A percentile compares a stretch with the other conserved stretches of the same genome.
Conservation (phyloP, 1,140 invertebrate genomes). For the Heterodera schachtii region DNA sequence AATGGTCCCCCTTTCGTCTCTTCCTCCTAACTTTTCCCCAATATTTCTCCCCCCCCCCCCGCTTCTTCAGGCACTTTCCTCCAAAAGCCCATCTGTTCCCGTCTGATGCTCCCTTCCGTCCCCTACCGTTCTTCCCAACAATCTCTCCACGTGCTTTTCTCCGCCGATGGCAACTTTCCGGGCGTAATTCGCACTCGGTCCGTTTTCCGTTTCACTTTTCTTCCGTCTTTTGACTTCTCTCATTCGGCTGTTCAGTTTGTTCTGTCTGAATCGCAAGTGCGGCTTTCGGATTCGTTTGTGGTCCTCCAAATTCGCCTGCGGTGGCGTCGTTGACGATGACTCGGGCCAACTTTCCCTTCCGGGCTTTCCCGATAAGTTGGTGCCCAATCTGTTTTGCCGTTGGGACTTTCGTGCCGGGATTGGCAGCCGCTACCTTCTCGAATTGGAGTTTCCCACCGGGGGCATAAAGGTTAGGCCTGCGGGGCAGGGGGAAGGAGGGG, state of each 20-base stretch:
- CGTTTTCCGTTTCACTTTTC: too few species aligned
- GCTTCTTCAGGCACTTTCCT: slow-evolving; percentile 34
- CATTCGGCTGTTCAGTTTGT: slow-evolving; percentile 13
- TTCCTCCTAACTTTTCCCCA: too few species aligned
- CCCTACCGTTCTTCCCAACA: slow-evolving; percentile 17
- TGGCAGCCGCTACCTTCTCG: slow-evolving; percentile 53
- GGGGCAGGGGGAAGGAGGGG: not conserved
- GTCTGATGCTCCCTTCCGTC: slow-evolving; percentile 21
- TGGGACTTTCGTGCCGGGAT: slow-evolving; percentile 58
- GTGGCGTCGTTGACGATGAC: slow-evolving; percentile 54
- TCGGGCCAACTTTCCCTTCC: slow-evolving; percentile 50
- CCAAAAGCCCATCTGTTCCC: slow-evolving; percentile 38
- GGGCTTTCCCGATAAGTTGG: slow-evolving; percentile 51
- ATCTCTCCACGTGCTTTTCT: slow-evolving; percentile 15
- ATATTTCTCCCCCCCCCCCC: too few species aligned
- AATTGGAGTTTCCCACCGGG: slow-evolving; percentile 50
- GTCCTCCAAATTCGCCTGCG: slow-evolving; percentile 48
- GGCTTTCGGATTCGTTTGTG: slow-evolving; percentile 53
- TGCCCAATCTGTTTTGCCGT: slow-evolving; percentile 46
- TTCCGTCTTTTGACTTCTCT: not conserved
- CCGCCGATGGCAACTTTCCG: slow-evolving; percentile 37
- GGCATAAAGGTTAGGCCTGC: slow-evolving; percentile 2
- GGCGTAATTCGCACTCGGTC: slow-evolving; percentile 18
- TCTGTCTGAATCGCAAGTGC: slow-evolving; percentile 52
- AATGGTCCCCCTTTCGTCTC: too few species aligned